Percentiles rank a stretch among this genome's conserved stretches.
Conservation (phyloP, 2,888 invertebrate genomes). For the Hypsopygia costalis region DNA sequence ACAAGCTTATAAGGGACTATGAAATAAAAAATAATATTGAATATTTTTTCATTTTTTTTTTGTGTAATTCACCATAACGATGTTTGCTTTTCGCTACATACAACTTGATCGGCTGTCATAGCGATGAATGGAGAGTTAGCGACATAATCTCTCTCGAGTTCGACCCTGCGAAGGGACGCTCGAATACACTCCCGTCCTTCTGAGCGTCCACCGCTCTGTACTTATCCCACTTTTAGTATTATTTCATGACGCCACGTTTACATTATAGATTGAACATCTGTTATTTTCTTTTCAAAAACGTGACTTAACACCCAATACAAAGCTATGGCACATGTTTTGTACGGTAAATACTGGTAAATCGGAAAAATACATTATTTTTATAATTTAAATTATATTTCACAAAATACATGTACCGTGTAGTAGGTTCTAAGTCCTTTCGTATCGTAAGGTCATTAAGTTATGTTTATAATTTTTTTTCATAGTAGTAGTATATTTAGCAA, state of each 20-base stretch:
- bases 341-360: too few species aligned
- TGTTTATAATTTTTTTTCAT: too few species aligned
- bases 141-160: slow-evolving; percentile 44
- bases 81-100: slow-evolving; percentile 19
- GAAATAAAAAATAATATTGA: too few species aligned
- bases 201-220: slow-evolving; percentile 33
- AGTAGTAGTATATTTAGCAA: too few species aligned
- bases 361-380: too few species aligned
- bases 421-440: too few species aligned
- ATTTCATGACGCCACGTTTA: slow-evolving; percentile 26
- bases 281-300: slow-evolving; percentile 20
- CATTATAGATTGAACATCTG: slow-evolving; percentile 40
- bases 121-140: slow-evolving; percentile 38
- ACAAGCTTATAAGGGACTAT: too few species aligned
- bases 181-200: slow-evolving; percentile 24
- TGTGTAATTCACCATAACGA: not conserved
- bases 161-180: too few species aligned
- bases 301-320: slow-evolving; percentile 1
- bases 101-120: slow-evolving; percentile 29
- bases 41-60: not conserved
- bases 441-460: too few species aligned
- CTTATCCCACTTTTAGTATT: slow-evolving; percentile 43
- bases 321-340: not conserved
- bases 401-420: too few species aligned
- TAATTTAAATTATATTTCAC: too few species aligned